These are phyloP conservation scores for Aphodius granarius DNA, from an alignment of 2,888 invertebrate genomes.

Conservation along the genomic window DNA sequence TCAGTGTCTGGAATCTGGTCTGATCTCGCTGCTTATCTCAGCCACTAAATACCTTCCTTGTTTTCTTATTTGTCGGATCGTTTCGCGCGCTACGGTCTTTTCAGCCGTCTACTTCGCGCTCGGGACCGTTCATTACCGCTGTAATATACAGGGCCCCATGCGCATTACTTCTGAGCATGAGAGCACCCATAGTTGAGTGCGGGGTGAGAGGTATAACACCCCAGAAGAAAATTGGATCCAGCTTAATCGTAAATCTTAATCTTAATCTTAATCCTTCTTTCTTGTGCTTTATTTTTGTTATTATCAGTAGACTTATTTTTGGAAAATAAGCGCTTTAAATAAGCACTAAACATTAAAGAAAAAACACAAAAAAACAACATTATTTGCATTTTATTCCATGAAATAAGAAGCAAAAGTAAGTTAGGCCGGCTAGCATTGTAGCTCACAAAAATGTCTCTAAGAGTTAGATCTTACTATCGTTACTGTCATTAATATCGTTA, in stretches of 20 bases:
- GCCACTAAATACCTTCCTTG: conserved; percentile 5
- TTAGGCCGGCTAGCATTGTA: too few species aligned
- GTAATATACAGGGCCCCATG: not conserved
- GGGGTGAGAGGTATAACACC: not conserved
- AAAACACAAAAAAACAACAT: too few species aligned
- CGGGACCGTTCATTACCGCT: conserved; percentile 12
- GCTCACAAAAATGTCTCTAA: too few species aligned
- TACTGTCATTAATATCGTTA: too few species aligned
- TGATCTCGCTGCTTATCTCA: conserved; percentile 7
- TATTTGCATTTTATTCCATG: too few species aligned
- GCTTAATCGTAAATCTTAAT: not conserved
- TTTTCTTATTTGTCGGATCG: conserved; percentile 5
- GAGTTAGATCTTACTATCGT: too few species aligned
- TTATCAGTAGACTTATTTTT: too few species aligned
- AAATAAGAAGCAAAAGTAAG: too few species aligned
- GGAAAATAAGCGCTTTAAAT: too few species aligned
- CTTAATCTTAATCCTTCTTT: not conserved
- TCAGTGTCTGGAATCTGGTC: not conserved
- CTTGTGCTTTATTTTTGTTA: not conserved
- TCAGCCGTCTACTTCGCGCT: not conserved
- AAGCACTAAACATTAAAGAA: too few species aligned
- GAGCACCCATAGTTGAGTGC: not conserved
- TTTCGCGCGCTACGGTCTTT: not conserved
- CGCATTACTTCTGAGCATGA: not conserved
- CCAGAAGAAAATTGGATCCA: not conserved